These are phyloP conservation scores for Staurois parvus DNA, from an alignment of 2,797 vertebrate species.

Conservation along the genomic window DNA sequence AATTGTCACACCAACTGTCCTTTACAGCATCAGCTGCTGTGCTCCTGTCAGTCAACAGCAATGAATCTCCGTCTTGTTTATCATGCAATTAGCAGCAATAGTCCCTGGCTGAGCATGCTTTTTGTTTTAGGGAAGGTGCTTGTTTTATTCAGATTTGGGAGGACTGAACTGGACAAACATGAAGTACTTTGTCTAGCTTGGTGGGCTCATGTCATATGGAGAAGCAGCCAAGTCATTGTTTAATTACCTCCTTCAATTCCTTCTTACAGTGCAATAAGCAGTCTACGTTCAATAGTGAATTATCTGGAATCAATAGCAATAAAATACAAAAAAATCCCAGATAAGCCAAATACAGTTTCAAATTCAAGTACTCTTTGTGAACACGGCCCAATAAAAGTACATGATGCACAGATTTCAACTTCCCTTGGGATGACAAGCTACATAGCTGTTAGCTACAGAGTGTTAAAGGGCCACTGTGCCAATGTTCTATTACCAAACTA, in stretches of 20 bases:
- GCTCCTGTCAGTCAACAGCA: conserved; percentile 66
- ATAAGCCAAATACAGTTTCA: conserved; percentile 1
- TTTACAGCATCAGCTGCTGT: conserved; percentile 75
- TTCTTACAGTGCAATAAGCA: conserved; percentile 69
- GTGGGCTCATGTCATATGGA: conserved; percentile 72
- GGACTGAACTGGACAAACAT: conserved; percentile 69
- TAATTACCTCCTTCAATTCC: conserved; percentile 74
- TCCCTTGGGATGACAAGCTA: no score
- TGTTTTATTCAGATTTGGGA: conserved; percentile 69
- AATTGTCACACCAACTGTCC: conserved; percentile 67
- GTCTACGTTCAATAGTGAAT: conserved; percentile 67
- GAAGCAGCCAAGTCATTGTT: conserved; percentile 75
- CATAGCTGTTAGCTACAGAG: no score
- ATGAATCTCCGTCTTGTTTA: conserved; percentile 70
- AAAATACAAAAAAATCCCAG: conserved; percentile 43
- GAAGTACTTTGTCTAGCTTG: conserved; percentile 65
- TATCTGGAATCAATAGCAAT: conserved; percentile 49
- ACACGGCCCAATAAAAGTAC: no score
- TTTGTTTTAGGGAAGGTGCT: conserved; percentile 70
- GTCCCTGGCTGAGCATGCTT: conserved; percentile 69
- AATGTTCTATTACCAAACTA: no score
- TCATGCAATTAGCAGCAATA: conserved; percentile 72
- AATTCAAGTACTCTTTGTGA: conserved; percentile 25
- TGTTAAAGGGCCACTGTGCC: no score
- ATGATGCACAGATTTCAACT: no score